These are phyloP conservation scores for Rhagophthalmus giganteus DNA, from an alignment of 2,888 invertebrate species.

Conservation along the genomic window DNA sequence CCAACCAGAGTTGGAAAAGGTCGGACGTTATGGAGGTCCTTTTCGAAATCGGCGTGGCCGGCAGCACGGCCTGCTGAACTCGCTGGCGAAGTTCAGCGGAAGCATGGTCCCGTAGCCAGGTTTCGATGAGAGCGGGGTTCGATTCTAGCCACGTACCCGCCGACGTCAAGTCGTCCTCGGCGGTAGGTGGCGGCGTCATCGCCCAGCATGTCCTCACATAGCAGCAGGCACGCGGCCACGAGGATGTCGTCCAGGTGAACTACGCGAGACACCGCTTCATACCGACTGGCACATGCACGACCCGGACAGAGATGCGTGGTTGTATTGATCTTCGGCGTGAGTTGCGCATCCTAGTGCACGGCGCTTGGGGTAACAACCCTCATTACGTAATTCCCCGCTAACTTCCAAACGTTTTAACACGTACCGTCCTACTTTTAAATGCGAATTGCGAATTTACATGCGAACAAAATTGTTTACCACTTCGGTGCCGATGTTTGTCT, in stretches of 20 bases:
- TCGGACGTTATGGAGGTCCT: slow-evolving; percentile 58
- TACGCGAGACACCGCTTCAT: slow-evolving; percentile 41
- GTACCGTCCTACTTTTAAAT: slow-evolving; percentile 26
- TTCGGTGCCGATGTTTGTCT: no score
- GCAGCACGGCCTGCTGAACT: slow-evolving; percentile 48
- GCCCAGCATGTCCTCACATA: slow-evolving; percentile 48
- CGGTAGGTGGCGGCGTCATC: slow-evolving; percentile 51
- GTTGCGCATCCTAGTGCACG: slow-evolving; percentile 34
- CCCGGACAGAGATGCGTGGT: slow-evolving; percentile 45
- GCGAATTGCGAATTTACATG: slow-evolving; percentile 19
- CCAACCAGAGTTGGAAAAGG: slow-evolving; percentile 82
- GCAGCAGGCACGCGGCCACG: slow-evolving; percentile 41
- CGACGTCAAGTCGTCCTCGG: slow-evolving; percentile 51
- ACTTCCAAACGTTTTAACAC: slow-evolving; percentile 34
- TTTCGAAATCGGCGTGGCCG: slow-evolving; percentile 43
- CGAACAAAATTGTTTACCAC: no score
- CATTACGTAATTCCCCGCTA: slow-evolving; percentile 41
- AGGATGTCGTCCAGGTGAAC: slow-evolving; percentile 45
- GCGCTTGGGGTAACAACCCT: slow-evolving; percentile 41
- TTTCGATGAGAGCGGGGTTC: slow-evolving; percentile 71
- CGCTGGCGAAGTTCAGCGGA: slow-evolving; percentile 57
- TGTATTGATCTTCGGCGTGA: slow-evolving; percentile 48
- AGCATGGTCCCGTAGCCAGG: slow-evolving; percentile 78
- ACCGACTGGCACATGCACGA: slow-evolving; percentile 35
- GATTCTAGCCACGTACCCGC: slow-evolving; percentile 58